phyloP scores from a whole-genome alignment of 1,140 invertebrate species.

The Lithobius niger region DNA sequence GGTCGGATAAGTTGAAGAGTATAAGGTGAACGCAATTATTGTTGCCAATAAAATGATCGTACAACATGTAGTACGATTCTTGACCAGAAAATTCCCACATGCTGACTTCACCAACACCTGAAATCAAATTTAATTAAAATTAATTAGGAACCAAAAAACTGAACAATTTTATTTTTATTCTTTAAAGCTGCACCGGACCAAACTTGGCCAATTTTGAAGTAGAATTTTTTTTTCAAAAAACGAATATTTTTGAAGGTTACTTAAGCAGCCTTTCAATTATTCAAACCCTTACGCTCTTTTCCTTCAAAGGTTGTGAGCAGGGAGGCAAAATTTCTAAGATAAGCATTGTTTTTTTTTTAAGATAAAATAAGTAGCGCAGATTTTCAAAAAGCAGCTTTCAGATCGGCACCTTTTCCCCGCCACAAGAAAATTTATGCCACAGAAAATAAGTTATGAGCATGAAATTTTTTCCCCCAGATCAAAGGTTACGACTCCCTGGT shows the following conservation, averaged over 20 bases:
- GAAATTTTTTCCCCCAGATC: no score
- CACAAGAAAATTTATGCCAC: no score
- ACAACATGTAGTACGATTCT: slow-evolving; percentile 59
- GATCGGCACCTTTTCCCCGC: no score
- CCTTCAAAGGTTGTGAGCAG: not conserved
- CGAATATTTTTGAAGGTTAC: not conserved
- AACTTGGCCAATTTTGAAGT: not conserved
- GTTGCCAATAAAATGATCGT: slow-evolving; percentile 61
- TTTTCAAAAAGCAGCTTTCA: no score
- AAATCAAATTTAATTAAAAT: no score
- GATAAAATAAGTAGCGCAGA: no score
- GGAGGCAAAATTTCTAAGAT: no score
- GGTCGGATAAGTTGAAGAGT: slow-evolving; percentile 57
- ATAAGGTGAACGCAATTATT: slow-evolving; percentile 52
- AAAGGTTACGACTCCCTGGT: no score
- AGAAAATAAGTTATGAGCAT: no score
- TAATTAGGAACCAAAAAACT: no score
- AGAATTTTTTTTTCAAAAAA: not conserved
- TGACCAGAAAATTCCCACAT: slow-evolving; percentile 75
- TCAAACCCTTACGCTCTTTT: not conserved
- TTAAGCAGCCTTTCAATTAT: not conserved
- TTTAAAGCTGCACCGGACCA: not conserved
- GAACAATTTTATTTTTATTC: no score
- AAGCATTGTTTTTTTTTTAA: no score
- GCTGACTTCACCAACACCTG: slow-evolving; percentile 49